Evolutionary conservation across 2,113 vertebrate genomes (phyloP).

Genomic region (Anguilla japonica): DNA sequence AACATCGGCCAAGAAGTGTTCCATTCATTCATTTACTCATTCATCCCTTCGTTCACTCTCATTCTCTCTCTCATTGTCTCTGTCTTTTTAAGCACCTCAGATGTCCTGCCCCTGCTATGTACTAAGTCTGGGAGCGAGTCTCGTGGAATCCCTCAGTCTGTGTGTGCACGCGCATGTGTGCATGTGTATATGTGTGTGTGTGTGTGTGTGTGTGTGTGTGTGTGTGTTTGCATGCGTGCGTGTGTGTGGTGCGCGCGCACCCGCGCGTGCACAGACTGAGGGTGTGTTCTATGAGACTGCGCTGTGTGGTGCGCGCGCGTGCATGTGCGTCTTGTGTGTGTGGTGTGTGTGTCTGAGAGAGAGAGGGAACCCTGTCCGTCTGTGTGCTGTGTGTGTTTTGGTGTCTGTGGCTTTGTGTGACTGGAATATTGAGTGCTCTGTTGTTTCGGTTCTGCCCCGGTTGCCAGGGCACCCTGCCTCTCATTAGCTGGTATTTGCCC

Average conservation of each 20-base stretch:
- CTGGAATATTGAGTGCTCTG: slow-evolving; percentile 52
- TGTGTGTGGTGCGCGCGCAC: too few species aligned
- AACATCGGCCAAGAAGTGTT: slow-evolving; percentile 37
- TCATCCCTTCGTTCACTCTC: slow-evolving; percentile 12
- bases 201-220: slow-evolving; percentile 12
- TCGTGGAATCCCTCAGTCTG: slow-evolving; percentile 18
- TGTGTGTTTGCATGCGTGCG: slow-evolving; percentile 16
- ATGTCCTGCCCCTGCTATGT: slow-evolving; percentile 24
- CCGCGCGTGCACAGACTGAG: too few species aligned
- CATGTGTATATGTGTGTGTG: slow-evolving; percentile 2
- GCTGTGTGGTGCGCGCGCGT: too few species aligned
- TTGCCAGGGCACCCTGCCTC: slow-evolving; percentile 49
- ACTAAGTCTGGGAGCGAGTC: slow-evolving; percentile 36
- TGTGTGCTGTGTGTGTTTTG: neutral
- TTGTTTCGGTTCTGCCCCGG: slow-evolving; percentile 18
- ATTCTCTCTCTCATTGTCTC: slow-evolving; percentile 19
- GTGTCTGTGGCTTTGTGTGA: slow-evolving; percentile 36
- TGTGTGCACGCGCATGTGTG: slow-evolving; percentile 22
- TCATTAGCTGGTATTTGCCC: slow-evolving; percentile 52
- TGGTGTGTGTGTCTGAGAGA: neutral
- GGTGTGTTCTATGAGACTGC: too few species aligned
- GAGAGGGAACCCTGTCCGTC: slow-evolving; percentile 1
- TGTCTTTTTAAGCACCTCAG: slow-evolving; percentile 27
- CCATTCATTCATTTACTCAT: slow-evolving; percentile 47
- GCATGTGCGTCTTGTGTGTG: too few species aligned